These are phyloP conservation scores for Poecile atricapillus DNA, from an alignment of 2,113 vertebrate species.

Conservation along the genomic window DNA sequence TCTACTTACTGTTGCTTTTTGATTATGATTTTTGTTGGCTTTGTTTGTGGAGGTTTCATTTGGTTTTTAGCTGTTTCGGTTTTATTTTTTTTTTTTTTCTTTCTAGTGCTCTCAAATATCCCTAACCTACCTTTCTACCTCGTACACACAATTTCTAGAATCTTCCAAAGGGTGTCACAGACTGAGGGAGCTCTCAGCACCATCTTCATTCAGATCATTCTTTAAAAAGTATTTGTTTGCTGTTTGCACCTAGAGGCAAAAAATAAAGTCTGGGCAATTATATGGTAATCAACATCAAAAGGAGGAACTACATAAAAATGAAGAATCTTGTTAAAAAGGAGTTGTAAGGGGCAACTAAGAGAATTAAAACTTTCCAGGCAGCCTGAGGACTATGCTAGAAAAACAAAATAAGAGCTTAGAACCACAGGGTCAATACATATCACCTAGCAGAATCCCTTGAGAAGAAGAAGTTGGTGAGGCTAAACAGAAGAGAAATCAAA, in stretches of 20 bases:
- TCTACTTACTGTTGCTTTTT: neutral
- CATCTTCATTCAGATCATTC: neutral
- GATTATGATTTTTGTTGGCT: neutral
- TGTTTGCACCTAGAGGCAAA: neutral
- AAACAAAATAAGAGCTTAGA: neutral
- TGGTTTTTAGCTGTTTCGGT: too few relatives aligned
- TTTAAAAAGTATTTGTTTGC: neutral
- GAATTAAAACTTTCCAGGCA: constrained; percentile 2
- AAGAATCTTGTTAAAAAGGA: neutral
- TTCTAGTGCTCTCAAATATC: neutral
- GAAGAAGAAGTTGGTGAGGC: neutral
- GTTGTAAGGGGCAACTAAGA: neutral
- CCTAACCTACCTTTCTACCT: neutral
- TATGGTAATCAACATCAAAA: constrained; percentile 43
- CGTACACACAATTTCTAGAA: neutral
- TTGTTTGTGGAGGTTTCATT: neutral
- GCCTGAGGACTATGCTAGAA: neutral
- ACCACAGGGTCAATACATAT: neutral
- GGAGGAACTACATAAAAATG: neutral
- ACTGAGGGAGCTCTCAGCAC: neutral
- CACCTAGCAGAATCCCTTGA: neutral
- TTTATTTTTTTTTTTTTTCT: neutral
- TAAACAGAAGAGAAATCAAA: neutral
- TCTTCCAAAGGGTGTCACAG: neutral
- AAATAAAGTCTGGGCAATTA: neutral